Evolutionary conservation across 1,140 invertebrate genomes (phyloP).

Genomic region (Sarcophaga bullata): DNA sequence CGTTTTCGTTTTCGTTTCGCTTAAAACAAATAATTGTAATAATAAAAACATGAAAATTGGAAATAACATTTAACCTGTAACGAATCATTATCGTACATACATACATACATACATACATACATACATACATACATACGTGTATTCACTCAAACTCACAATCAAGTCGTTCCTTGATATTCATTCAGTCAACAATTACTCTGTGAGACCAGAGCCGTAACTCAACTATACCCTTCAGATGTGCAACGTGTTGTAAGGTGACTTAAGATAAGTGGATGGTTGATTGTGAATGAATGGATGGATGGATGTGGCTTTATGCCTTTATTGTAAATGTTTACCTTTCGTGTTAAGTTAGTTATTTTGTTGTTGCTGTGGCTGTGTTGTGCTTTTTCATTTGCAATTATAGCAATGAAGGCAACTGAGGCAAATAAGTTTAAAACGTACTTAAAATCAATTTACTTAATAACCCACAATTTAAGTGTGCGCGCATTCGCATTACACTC

Average conservation of each 20-base stretch:
- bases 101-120: background rate
- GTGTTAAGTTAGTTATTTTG: background rate
- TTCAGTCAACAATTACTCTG: slow-evolving; percentile 21
- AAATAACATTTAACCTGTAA: slow-evolving; percentile 35
- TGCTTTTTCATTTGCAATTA: background rate
- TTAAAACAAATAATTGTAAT: slow-evolving; percentile 16
- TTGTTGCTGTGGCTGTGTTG: background rate
- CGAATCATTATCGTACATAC: slow-evolving; percentile 6
- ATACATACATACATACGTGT: background rate
- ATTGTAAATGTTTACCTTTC: slow-evolving; percentile 33
- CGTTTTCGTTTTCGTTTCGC: slow-evolving; percentile 3
- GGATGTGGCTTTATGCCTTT: background rate
- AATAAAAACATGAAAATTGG: slow-evolving; percentile 31
- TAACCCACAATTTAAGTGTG: slow-evolving; percentile 60
- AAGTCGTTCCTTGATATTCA: slow-evolving; percentile 7
- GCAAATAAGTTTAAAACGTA: slow-evolving; percentile 53
- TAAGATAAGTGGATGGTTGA: slow-evolving; percentile 17
- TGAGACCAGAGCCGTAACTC: slow-evolving; percentile 15
- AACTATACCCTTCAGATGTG: background rate
- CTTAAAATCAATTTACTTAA: slow-evolving; percentile 66
- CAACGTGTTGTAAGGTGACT: slow-evolving; percentile 28
- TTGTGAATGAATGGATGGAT: background rate
- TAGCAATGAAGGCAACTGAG: slow-evolving; percentile 25
- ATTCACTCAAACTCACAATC: background rate
- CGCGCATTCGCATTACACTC: slow-evolving; percentile 38